These are phyloP conservation scores for Odobenus rosmarus DNA, from an alignment of 2,113 vertebrate genomes.

Conservation along the genomic window DNA sequence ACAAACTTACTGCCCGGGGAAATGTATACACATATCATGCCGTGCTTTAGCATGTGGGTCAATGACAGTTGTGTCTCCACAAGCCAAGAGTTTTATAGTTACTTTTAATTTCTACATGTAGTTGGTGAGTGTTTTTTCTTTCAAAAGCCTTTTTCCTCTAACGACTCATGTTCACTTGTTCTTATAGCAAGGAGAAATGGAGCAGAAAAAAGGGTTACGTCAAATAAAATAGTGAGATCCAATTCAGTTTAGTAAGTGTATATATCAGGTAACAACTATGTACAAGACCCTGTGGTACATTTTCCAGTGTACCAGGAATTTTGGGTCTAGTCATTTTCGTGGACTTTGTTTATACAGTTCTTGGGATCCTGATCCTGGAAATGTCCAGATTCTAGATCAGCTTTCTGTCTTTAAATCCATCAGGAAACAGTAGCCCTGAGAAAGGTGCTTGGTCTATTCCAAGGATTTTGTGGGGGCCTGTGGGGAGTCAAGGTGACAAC, in stretches of 20 bases:
- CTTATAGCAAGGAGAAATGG: not conserved
- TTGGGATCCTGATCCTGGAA: not conserved
- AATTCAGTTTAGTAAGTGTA: not conserved
- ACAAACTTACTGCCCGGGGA: not conserved
- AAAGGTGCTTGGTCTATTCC: not conserved
- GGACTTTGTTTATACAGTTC: not conserved
- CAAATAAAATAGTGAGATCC: slow-evolving; percentile 8
- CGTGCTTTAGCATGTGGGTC: not conserved
- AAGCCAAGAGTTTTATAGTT: not conserved
- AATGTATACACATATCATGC: accelerated
- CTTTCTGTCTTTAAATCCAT: not conserved
- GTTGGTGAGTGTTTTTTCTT: not conserved
- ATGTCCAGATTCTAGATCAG: not conserved
- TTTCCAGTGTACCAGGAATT: not conserved
- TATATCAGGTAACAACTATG: not conserved
- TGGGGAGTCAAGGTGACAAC: not conserved
- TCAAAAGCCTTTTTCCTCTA: not conserved
- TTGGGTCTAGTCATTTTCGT: not conserved
- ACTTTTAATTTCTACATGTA: not conserved
- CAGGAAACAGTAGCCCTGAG: not conserved
- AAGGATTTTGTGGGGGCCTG: accelerated
- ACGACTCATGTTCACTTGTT: not conserved
- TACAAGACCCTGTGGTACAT: not conserved
- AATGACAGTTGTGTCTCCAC: not conserved
- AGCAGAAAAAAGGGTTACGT: not conserved